Percentiles rank a stretch among this genome's conserved stretches.
These are phyloP conservation scores for Hedya salicella DNA, from an alignment of 2,888 invertebrate genomes.

Conservation along the genomic window DNA sequence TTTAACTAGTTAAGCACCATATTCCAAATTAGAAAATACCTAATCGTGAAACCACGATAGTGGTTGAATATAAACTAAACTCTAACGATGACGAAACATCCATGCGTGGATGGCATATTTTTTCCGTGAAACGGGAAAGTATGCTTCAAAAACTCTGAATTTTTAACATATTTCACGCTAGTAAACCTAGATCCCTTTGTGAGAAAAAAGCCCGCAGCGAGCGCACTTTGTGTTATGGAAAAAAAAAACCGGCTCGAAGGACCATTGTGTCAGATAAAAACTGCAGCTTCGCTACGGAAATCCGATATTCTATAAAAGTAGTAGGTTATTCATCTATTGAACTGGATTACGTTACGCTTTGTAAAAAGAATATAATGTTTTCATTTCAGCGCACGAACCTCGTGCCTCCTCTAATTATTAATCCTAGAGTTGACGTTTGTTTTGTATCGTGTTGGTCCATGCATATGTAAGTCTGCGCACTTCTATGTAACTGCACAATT, in stretches of 20 bases:
- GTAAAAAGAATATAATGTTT: conserved; percentile 17
- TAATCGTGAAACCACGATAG: no score
- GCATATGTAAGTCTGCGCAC: no score
- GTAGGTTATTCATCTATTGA: conserved; percentile 32
- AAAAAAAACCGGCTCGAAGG: conserved; percentile 32
- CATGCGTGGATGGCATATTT: no score
- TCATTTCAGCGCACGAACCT: conserved; percentile 10
- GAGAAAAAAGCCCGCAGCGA: conserved; percentile 22
- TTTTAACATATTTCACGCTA: conserved; percentile 4
- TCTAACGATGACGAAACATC: no score
- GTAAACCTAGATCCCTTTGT: conserved; percentile 7
- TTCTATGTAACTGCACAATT: no score
- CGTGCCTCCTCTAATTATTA: background rate
- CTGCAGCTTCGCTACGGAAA: conserved; percentile 30
- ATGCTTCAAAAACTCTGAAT: no score
- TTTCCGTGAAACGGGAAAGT: no score
- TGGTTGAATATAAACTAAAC: no score
- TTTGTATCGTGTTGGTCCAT: no score
- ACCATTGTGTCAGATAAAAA: conserved; percentile 31
- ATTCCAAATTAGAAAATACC: no score
- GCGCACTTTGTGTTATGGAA: conserved; percentile 26
- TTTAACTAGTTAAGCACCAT: no score
- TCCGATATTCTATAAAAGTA: conserved; percentile 31
- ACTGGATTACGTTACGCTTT: conserved; percentile 31
- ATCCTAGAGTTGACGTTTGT: background rate